Percentiles rank a stretch among this genome's conserved stretches.
Conservation (phyloP, 2,797 vertebrate species). For the Brachyrhaphis roseni region DNA sequence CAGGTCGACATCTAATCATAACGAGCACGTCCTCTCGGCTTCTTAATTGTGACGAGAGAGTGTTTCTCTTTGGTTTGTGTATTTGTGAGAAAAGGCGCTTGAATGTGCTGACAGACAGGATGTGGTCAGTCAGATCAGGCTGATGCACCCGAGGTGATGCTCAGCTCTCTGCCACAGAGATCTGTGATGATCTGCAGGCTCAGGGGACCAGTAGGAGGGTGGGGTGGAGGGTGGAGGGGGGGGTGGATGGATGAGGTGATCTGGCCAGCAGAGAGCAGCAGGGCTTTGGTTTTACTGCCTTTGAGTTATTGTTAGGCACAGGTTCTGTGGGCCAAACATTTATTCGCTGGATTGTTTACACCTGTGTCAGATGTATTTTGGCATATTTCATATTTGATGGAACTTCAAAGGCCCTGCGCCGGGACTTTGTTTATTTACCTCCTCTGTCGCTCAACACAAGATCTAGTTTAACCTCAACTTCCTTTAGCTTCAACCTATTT, state of each 20-base stretch:
- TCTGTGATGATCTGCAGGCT: slow-evolving; percentile 42
- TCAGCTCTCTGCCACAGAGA: slow-evolving; percentile 56
- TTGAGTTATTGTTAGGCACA: slow-evolving; percentile 46
- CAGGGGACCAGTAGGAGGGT: slow-evolving; percentile 18
- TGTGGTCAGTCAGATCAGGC: slow-evolving; percentile 76
- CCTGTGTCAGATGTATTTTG: slow-evolving; percentile 28
- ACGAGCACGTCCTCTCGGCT: not conserved
- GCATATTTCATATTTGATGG: slow-evolving; percentile 6
- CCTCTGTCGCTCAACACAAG: slow-evolving; percentile 9
- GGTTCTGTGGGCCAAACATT: slow-evolving; percentile 30
- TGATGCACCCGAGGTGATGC: slow-evolving; percentile 52
- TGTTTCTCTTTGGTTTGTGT: slow-evolving; percentile 45
- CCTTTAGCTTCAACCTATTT: slow-evolving; percentile 23
- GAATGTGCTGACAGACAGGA: slow-evolving; percentile 74
- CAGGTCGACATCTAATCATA: slow-evolving; percentile 44
- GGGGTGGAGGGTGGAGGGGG: rapidly evolving
- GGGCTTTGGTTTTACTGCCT: slow-evolving; percentile 43
- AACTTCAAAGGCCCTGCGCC: slow-evolving; percentile 36
- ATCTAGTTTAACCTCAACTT: slow-evolving; percentile 28
- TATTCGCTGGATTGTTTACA: slow-evolving; percentile 50
- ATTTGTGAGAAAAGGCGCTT: slow-evolving; percentile 60
- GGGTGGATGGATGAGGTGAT: slow-evolving; percentile 33
- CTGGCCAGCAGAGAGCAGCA: slow-evolving; percentile 62
- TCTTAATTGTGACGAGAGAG: slow-evolving; percentile 37
- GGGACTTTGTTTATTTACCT: slow-evolving; percentile 19